These are phyloP conservation scores for Panurus biarmicus DNA, from an alignment of 2,113 vertebrate species.

Conservation along the genomic window DNA sequence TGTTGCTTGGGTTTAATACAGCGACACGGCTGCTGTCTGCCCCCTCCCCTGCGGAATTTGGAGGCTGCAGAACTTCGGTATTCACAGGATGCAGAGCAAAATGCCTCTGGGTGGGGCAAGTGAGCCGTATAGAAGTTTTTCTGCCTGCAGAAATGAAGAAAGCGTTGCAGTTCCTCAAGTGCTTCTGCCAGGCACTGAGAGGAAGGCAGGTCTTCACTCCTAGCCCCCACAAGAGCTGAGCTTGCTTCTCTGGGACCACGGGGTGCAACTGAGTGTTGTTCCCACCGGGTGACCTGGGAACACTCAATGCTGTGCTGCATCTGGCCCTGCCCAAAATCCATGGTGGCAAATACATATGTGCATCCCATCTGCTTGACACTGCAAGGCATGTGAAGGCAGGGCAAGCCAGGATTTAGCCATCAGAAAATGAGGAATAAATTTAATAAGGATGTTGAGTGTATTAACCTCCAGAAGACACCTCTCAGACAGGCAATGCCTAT, in stretches of 20 bases:
- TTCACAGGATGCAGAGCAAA: background rate
- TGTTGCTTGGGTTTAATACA: background rate
- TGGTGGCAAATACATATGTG: background rate
- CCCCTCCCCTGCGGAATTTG: background rate
- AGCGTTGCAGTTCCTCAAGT: background rate
- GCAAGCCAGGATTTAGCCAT: background rate
- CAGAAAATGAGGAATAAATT: background rate
- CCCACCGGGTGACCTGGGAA: background rate
- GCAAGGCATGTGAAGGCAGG: background rate
- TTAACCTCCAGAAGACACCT: background rate
- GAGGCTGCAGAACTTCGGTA: background rate
- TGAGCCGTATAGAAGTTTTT: background rate
- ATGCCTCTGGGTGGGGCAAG: slow-evolving; percentile 56
- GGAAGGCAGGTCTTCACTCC: background rate
- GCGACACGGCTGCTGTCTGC: background rate
- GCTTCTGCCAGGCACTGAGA: background rate
- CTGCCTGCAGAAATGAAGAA: background rate
- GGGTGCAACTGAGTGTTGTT: background rate
- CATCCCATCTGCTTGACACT: background rate
- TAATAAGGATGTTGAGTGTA: background rate
- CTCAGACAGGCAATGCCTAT: background rate
- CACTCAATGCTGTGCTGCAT: background rate
- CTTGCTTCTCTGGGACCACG: background rate
- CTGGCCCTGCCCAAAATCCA: background rate
- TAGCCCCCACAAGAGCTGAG: background rate